phyloP scores from a whole-genome alignment of 2,888 invertebrate genomes.

The Ametastegia equiseti region DNA sequence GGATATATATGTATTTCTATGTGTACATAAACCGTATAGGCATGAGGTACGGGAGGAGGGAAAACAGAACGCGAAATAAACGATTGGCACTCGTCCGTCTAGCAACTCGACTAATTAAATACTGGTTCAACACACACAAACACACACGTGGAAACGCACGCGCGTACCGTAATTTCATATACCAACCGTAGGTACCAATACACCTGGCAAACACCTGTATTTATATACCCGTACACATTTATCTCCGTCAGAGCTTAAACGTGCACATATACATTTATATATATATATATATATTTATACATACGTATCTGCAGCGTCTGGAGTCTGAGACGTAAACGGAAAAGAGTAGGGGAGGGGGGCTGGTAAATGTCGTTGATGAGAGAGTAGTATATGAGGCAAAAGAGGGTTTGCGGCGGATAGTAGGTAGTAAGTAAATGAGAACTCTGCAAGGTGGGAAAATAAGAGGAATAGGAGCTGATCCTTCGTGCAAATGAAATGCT shows the following conservation, averaged over 20 bases:
- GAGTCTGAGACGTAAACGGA: neutral
- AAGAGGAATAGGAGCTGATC: neutral
- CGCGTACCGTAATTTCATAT: neutral
- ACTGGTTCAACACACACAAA: neutral
- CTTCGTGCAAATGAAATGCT: slow-evolving; percentile 37
- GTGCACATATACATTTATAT: neutral
- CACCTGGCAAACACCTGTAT: neutral
- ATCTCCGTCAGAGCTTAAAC: no score
- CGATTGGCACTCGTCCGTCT: slow-evolving; percentile 25
- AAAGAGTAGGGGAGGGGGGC: neutral
- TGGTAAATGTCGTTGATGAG: slow-evolving; percentile 16
- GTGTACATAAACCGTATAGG: no score
- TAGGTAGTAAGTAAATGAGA: slow-evolving; percentile 42
- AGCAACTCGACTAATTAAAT: slow-evolving; percentile 31
- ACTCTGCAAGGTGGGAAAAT: slow-evolving; percentile 5
- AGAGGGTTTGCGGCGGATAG: neutral
- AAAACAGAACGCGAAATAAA: slow-evolving; percentile 25
- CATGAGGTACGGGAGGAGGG: neutral
- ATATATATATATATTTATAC: neutral
- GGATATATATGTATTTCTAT: no score
- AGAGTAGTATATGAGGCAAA: neutral
- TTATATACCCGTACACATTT: neutral
- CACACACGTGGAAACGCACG: neutral
- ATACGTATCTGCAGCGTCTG: neutral
- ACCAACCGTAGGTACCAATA: neutral